Base-by-base conservation (phyloP, 2,888 invertebrate species). In the Tinea semifulvella region DNA sequence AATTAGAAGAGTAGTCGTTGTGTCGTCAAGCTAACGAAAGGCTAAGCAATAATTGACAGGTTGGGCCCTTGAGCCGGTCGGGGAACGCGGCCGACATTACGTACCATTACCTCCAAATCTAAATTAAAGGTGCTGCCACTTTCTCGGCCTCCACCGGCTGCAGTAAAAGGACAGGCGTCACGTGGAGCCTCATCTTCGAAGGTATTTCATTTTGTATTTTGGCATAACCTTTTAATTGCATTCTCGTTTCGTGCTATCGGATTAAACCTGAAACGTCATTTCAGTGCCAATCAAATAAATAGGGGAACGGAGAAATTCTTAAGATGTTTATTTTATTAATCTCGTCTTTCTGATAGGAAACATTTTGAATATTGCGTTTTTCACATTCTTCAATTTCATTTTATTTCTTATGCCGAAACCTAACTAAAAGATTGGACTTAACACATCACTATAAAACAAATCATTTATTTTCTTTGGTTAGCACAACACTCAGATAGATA, bases 31-130 rank as follows among this genome's bases (percentile, higher is more conserved):
- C 11, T 22, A 22, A 17, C 38, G 11, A 38, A 40, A 40, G 40
- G 40, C 36, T 36, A 36, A 36, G 36, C 22, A 40, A 40, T 40
- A 40, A 40, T 40, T 40, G 40, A 40, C 40, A 22, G 40, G 40
- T 40, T 22, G 22, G 17, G 11, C 10, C 40, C 22, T 11, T 5
- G 22, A 20, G 40, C 22, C 40, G 22, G 22, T 11, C 18, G 40
- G 4, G 40, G 22, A 22, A 16, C 22, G 40, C 4, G 22, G 22
- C 7, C 22, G 40, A 11, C 42, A 49, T 49, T 50, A 43, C 28
- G 47, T 47, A 20, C 50, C 46, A 44, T 52, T 52, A 49, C 20
- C 27, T 28, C 19, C 47, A 47, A 47, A 48, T 47, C 48, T 45
- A 46, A 51, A 50, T 51, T 50, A 50, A 48, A 51, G 47, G 46